Base-by-base conservation (phyloP, 2,888 invertebrate species). In the Scaptomyza reducta region DNA sequence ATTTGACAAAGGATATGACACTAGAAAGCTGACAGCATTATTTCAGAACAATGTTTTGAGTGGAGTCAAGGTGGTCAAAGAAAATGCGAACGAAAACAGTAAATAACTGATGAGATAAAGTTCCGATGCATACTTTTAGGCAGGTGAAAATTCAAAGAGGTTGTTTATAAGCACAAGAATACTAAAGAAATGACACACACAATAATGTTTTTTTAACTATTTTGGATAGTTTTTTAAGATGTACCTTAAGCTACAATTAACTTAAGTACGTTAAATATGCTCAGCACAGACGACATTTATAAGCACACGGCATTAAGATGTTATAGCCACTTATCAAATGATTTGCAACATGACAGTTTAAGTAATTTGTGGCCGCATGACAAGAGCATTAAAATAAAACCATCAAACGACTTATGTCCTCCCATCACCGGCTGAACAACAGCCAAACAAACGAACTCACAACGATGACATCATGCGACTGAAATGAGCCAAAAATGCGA, bases 1-100 rank as follows among this genome's bases (percentile, higher is more conserved):
- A 84, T 75, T 84, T 87, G 87, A 84, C 88, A 84, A 76, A 88
- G 82, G 72, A 84, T 65, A 50, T 61, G 82, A 78, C 84, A 87
- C 29, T 50, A 59, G 57, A 63, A 57, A 78, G 49, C 56, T 88
- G 88, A 80, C 85, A 81, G 69, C 63, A 57, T 60, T 57, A 84
- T 75, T 72, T 75, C 71, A 70, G 42, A 18, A 14, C 42, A 0
- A 16, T 46, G 16, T 49, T 46, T 38, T 42, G 56, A 53, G 27
- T 56, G 27, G 40, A 6, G 1, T 75, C 13, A 38, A 31, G n/a
- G 22, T 22, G 22, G 22, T 22, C 31, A 40, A 58, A 50, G 42
- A 51, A 18, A 46, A 44, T 9, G 16, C 14, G 1, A 22, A 22
- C 44, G 5, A 58, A 38, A 31, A 3, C 14, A 38, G 10, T 18